Percentiles rank a stretch among this genome's conserved stretches.
Conservation (phyloP, 2,888 invertebrate genomes). For the Cyclophora albipunctata region DNA sequence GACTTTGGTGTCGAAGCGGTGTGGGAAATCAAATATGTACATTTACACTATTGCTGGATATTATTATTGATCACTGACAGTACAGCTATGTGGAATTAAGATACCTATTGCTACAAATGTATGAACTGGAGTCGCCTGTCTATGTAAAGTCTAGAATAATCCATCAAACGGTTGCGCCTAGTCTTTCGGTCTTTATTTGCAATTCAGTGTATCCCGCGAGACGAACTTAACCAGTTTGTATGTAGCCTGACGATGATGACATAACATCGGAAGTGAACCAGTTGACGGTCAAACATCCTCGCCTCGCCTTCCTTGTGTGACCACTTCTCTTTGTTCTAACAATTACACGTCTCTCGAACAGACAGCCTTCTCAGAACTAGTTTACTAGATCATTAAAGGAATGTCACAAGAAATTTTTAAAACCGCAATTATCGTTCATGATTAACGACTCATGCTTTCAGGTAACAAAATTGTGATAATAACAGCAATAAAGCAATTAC, state of each 20-base stretch:
- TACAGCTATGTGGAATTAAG: too few species aligned
- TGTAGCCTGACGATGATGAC: constrained; percentile 24
- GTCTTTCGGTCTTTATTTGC: too few species aligned
- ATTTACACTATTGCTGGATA: too few species aligned
- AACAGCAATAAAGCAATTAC: background rate
- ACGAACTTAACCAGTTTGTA: constrained; percentile 36
- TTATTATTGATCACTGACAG: too few species aligned
- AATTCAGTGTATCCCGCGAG: constrained; percentile 50
- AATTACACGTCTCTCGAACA: constrained; percentile 1
- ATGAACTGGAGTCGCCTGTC: constrained; percentile 17
- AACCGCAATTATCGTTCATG: too few species aligned
- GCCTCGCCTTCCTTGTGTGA: constrained; percentile 5
- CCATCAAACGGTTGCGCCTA: too few species aligned
- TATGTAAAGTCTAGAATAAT: constrained; percentile 36
- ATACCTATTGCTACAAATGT: too few species aligned
- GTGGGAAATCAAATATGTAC: too few species aligned
- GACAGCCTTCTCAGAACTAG: constrained; percentile 3
- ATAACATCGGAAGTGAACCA: constrained; percentile 40
- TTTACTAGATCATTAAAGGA: background rate
- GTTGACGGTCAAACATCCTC: constrained; percentile 40
- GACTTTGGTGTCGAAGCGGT: too few species aligned
- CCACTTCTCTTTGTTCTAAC: constrained; percentile 5
- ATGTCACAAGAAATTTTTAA: too few species aligned
- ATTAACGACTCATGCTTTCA: too few species aligned
- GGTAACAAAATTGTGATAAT: too few species aligned